Conservation (phyloP, 1,140 invertebrate species). For the Drosophila virilis region DNA sequence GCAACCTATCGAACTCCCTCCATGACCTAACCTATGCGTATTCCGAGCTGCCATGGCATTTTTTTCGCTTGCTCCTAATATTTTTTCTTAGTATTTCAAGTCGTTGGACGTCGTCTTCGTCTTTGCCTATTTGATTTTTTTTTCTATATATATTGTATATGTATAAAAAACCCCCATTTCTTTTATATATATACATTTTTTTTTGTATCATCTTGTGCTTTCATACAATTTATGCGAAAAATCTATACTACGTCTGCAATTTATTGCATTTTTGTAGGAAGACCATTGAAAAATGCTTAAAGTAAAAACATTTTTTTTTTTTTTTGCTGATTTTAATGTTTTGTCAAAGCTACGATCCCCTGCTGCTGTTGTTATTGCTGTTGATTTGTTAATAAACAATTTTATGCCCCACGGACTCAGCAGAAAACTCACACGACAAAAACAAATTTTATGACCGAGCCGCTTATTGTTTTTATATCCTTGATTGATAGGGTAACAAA, state of each 20-base stretch:
- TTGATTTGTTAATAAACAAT: conserved; percentile 83
- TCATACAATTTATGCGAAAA: conserved; percentile 79
- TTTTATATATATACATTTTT: conserved; percentile 57
- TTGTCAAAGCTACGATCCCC: conserved; percentile 66
- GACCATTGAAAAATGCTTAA: conserved; percentile 73
- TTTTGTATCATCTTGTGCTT: conserved; percentile 57
- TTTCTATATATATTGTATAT: conserved; percentile 33
- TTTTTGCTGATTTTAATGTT: conserved; percentile 80
- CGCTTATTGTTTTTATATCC: conserved; percentile 72
- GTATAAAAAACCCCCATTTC: conserved; percentile 54
- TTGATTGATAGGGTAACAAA: conserved; percentile 43
- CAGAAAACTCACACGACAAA: conserved; percentile 69
- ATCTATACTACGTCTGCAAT: conserved; percentile 81
- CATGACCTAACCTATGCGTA: conserved; percentile 20
- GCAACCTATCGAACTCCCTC: conserved; percentile 44
- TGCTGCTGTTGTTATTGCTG: conserved; percentile 53
- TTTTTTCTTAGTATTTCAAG: conserved; percentile 54
- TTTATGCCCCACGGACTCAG: conserved; percentile 64
- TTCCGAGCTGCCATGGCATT: conserved; percentile 69
- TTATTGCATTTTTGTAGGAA: conserved; percentile 75
- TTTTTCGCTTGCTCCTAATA: conserved; percentile 61
- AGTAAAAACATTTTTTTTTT: conserved; percentile 47
- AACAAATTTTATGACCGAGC: conserved; percentile 70
- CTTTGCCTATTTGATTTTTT: conserved; percentile 34
- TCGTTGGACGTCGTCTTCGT: conserved; percentile 49